A percentile compares a stretch with the other conserved stretches of the same genome.
phyloP scores from a whole-genome alignment of 2,113 vertebrate species.

The Aphyosemion australe region DNA sequence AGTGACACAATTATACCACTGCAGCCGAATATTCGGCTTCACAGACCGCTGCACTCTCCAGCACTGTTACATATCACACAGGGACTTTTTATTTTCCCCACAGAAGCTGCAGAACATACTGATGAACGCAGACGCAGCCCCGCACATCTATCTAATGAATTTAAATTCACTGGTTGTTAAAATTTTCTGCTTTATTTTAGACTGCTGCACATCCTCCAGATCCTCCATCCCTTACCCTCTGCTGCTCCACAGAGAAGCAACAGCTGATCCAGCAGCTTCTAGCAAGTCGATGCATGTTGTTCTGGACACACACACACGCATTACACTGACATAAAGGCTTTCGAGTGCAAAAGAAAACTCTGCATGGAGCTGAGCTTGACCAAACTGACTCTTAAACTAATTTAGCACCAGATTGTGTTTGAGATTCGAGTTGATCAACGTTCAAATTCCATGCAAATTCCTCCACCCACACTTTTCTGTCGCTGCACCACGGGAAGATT shows the following conservation, averaged over 20 bases:
- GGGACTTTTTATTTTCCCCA: background rate
- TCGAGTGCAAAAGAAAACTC: background rate
- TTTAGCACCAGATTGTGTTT: background rate
- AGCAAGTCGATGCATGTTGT: background rate
- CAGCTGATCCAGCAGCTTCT: conserved; percentile 4
- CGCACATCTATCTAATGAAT: background rate
- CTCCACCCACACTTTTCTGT: background rate
- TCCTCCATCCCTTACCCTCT: background rate
- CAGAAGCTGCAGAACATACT: background rate
- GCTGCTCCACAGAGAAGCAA: background rate
- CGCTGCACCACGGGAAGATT: too few relatives aligned
- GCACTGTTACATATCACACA: conserved; percentile 27
- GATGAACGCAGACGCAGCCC: too few relatives aligned
- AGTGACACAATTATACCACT: conserved; percentile 54
- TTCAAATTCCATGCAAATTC: background rate
- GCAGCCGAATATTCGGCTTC: conserved; percentile 31
- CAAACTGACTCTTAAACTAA: background rate
- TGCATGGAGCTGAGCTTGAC: background rate
- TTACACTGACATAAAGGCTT: background rate
- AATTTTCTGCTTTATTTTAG: conserved; percentile 16
- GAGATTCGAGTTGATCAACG: background rate
- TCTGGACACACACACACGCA: background rate
- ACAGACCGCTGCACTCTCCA: conserved; percentile 12
- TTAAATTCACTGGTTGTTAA: background rate
- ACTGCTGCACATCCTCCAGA: background rate